A percentile compares a stretch with the other conserved stretches of the same genome.
Conservation (phyloP, 2,797 vertebrate genomes). For the Orestias chungarensis region DNA sequence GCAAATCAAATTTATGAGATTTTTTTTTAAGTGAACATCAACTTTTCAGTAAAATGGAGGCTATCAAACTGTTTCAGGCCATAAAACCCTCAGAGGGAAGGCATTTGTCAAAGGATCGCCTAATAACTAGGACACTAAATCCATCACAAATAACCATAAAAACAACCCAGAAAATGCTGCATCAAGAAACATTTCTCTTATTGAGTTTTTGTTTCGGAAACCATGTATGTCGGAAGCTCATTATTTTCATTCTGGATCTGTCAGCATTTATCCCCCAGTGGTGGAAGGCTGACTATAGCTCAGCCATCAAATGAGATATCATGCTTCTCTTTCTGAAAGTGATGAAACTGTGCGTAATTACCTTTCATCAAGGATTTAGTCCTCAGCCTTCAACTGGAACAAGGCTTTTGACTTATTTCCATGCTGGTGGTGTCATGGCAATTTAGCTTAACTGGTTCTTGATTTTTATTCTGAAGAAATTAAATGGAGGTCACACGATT, state of each 20-base stretch:
- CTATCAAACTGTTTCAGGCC: slow-evolving; percentile 25
- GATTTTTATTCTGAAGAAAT: not conserved
- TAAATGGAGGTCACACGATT: not conserved
- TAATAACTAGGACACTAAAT: slow-evolving; percentile 22
- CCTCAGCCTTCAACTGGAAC: not conserved
- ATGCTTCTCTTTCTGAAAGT: not conserved
- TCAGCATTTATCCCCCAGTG: slow-evolving; percentile 12
- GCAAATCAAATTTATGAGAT: not conserved
- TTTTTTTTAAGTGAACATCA: not conserved
- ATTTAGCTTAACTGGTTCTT: slow-evolving; percentile 5
- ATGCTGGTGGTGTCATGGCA: not conserved
- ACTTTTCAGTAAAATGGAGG: not conserved
- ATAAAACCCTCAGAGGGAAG: slow-evolving; percentile 11
- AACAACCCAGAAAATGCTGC: slow-evolving; percentile 11
- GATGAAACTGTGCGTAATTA: slow-evolving; percentile 2
- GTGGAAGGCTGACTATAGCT: slow-evolving; percentile 4
- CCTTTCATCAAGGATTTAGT: not conserved
- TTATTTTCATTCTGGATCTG: slow-evolving; percentile 14
- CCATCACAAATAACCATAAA: slow-evolving; percentile 23
- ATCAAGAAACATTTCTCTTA: slow-evolving; percentile 9
- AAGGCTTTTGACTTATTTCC: not conserved
- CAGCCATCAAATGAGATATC: slow-evolving; percentile 9
- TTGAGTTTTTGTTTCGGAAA: not conserved
- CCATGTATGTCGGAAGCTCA: not conserved
- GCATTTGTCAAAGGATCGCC: slow-evolving; percentile 11